Conservation (phyloP, 2,888 invertebrate species). For the Schrankia costaestrigalis region DNA sequence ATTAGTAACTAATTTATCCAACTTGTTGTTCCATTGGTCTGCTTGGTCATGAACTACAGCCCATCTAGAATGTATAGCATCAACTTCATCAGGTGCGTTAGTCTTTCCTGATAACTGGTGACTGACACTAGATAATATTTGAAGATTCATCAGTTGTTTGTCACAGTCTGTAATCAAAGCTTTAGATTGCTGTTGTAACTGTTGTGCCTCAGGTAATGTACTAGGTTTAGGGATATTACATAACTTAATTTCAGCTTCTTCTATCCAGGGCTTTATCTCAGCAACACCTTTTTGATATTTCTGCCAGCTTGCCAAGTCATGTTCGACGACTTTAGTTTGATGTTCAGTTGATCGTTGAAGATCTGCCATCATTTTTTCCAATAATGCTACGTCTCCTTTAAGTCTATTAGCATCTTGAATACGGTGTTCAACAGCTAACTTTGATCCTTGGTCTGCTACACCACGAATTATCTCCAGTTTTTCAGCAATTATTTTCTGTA, state of each 20-base stretch:
- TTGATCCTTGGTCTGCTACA: conserved; percentile 88
- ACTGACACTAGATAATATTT: conserved; percentile 86
- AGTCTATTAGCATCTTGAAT: conserved; percentile 87
- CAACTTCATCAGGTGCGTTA: conserved; percentile 90
- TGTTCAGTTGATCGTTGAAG: conserved; percentile 88
- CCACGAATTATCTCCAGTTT: conserved; percentile 87
- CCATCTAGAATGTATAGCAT: conserved; percentile 91
- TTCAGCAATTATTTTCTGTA: conserved; percentile 88
- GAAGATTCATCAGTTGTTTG: conserved; percentile 86
- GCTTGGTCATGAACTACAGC: conserved; percentile 90
- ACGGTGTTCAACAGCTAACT: conserved; percentile 84
- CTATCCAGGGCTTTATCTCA: conserved; percentile 93
- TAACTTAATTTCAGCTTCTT: conserved; percentile 91
- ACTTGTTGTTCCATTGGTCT: conserved; percentile 87
- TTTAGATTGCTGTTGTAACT: conserved; percentile 86
- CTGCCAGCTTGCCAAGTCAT: conserved; percentile 92
- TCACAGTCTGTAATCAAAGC: conserved; percentile 89
- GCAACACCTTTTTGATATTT: conserved; percentile 89
- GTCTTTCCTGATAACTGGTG: conserved; percentile 88
- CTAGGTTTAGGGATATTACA: conserved; percentile 87
- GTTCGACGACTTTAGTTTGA: conserved; percentile 87
- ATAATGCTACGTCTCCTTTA: conserved; percentile 86
- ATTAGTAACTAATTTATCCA: conserved; percentile 88
- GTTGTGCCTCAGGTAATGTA: conserved; percentile 89
- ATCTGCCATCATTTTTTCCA: conserved; percentile 88